These are phyloP conservation scores for Thereva nobilitata DNA, from an alignment of 2,888 invertebrate species.

Conservation along the genomic window DNA sequence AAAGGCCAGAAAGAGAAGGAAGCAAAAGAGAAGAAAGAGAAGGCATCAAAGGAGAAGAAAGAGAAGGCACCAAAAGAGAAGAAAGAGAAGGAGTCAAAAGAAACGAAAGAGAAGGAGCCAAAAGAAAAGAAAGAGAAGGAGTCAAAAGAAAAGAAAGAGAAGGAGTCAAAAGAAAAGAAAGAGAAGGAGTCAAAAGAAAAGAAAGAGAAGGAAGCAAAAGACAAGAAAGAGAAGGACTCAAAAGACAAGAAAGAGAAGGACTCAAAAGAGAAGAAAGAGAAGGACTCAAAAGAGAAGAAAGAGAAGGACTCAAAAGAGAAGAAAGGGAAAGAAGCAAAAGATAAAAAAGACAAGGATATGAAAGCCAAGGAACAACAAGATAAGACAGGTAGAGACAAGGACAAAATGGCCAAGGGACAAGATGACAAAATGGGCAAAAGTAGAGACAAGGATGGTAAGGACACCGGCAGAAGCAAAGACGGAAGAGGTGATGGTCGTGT, in stretches of 20 bases:
- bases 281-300: background rate
- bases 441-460: background rate
- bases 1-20: background rate
- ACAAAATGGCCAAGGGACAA: slow-evolving; percentile 3
- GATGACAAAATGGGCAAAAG: background rate
- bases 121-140: background rate
- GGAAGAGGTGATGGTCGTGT: no score
- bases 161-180: slow-evolving; percentile 6
- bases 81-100: background rate
- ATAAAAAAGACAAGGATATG: slow-evolving; percentile 11
- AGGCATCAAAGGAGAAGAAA: slow-evolving; percentile 4
- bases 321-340: slow-evolving; percentile 9
- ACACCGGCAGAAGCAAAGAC: background rate
- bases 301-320: background rate
- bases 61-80: background rate
- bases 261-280: slow-evolving; percentile 1
- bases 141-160: background rate
- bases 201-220: slow-evolving; percentile 19
- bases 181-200: slow-evolving; percentile 10
- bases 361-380: background rate
- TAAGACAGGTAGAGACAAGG: background rate
- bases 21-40: slow-evolving; percentile 28
- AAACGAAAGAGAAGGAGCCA: background rate
- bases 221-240: slow-evolving; percentile 11
- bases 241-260: background rate